Conservation (phyloP, 2,113 vertebrate genomes). For the Crotalus helleri region DNA sequence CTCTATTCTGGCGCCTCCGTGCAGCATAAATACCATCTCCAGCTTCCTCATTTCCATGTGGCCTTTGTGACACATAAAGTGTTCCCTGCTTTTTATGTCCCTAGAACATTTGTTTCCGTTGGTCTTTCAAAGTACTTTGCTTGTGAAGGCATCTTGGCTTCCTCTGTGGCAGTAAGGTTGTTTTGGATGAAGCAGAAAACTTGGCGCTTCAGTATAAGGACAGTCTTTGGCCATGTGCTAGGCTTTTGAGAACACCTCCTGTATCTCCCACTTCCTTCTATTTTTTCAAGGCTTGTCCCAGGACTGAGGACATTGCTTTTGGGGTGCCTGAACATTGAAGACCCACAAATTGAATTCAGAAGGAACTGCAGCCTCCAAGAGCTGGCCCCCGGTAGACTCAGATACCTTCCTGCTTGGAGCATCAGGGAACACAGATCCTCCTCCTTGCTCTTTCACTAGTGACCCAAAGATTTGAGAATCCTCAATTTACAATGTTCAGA, state of each 20-base stretch:
- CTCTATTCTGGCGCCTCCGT: neutral
- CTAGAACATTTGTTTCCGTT: neutral
- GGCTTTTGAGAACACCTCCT: neutral
- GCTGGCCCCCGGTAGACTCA: neutral
- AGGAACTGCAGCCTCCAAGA: neutral
- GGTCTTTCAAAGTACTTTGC: neutral
- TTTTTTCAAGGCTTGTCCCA: neutral
- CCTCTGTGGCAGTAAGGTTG: neutral
- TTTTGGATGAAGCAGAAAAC: neutral
- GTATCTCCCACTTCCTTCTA: neutral
- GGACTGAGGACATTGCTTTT: neutral
- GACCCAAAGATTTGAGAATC: neutral
- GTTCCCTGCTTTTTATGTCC: neutral
- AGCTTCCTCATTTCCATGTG: neutral
- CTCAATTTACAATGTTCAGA: neutral
- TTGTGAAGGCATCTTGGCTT: neutral
- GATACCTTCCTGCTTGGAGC: neutral
- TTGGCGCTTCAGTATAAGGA: neutral
- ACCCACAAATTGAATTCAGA: neutral
- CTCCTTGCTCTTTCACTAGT: neutral
- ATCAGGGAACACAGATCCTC: neutral
- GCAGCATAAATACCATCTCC: neutral
- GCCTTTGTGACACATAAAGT: neutral
- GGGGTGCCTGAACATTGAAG: neutral
- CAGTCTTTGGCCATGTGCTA: neutral